Percentiles rank a stretch among this genome's conserved stretches.
phyloP scores from a whole-genome alignment of 2,113 vertebrate species.

The Cynocephalus volans region DNA sequence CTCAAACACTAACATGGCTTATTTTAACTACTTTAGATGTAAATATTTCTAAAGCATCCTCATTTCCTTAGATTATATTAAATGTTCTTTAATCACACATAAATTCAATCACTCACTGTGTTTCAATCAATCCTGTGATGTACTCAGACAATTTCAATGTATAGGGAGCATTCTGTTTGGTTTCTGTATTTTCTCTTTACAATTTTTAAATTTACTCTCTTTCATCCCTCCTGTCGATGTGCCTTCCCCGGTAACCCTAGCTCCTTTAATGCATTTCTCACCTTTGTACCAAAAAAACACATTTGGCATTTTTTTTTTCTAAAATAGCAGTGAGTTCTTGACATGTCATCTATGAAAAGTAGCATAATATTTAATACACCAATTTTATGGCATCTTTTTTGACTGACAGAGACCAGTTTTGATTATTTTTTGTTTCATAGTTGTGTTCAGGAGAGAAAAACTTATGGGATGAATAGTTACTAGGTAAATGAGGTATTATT shows the following conservation, averaged over 20 bases:
- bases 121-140: conserved; percentile 32
- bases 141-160: conserved; percentile 13
- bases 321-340: neutral
- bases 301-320: neutral
- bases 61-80: conserved; percentile 38
- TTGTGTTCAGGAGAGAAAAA: neutral
- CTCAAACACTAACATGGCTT: neutral
- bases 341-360: neutral
- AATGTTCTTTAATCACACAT: conserved; percentile 35
- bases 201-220: neutral
- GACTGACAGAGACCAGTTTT: neutral
- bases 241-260: neutral
- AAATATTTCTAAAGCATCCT: conserved; percentile 54
- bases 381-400: conserved; percentile 7
- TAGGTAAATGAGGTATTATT: neutral
- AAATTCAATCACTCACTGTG: neutral
- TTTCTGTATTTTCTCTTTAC: neutral
- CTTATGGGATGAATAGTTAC: neutral
- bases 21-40: conserved; percentile 53
- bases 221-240: neutral
- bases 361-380: neutral
- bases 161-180: neutral
- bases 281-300: neutral
- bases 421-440: conserved; percentile 16
- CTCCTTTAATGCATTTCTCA: neutral